Conservation (phyloP, 2,113 vertebrate species). For the Chionis minor region DNA sequence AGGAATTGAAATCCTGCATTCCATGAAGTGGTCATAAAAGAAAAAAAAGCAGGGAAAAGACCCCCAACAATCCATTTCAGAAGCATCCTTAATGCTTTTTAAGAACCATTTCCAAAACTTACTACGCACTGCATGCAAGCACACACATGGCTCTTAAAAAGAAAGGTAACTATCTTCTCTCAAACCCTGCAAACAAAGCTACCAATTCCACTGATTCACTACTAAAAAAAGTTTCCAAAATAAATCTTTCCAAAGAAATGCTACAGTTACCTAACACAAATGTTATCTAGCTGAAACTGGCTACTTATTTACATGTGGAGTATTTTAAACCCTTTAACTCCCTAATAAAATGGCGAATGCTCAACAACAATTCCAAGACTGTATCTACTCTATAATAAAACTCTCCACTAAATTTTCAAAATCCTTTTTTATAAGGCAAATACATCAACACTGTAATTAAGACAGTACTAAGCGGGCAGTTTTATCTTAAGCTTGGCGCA, state of each 20-base stretch:
- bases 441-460: neutral
- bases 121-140: rapidly evolving
- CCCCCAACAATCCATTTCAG: neutral
- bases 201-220: neutral
- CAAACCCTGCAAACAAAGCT: neutral
- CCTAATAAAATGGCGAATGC: neutral
- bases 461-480: neutral
- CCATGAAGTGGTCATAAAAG: neutral
- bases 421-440: neutral
- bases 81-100: neutral
- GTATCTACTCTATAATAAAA: neutral
- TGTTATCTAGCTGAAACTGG: neutral
- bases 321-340: neutral
- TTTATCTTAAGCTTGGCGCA: neutral
- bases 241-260: neutral
- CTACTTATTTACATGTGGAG: neutral
- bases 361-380: neutral
- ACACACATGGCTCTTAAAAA: rapidly evolving
- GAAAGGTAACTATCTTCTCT: neutral
- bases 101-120: neutral
- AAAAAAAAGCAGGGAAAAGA: neutral
- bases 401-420: neutral
- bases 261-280: neutral
- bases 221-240: neutral
- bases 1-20: neutral